Evolutionary conservation across 2,797 vertebrate genomes (phyloP).

Genomic region (Taenioides sp.): DNA sequence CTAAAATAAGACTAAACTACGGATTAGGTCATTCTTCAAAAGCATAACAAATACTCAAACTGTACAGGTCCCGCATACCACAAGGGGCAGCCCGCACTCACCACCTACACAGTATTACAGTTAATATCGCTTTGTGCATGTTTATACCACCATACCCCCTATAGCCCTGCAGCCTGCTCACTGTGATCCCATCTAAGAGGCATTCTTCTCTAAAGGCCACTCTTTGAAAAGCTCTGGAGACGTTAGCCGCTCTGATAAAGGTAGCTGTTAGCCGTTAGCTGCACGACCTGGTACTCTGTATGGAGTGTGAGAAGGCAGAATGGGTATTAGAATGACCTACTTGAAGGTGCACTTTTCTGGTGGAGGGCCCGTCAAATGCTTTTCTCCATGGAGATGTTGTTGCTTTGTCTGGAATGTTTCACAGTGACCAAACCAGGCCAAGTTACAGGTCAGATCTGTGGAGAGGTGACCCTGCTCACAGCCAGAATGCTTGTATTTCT

Average conservation of each 20-base stretch:
- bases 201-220: constrained; percentile 46
- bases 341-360: constrained; percentile 24
- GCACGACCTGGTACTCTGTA: constrained; percentile 10
- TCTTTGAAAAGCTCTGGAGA: constrained; percentile 50
- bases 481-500: too few species aligned
- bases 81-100: not conserved
- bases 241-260: constrained; percentile 55
- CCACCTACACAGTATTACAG: not conserved
- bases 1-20: not conserved
- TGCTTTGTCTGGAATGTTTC: too few species aligned
- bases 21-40: not conserved
- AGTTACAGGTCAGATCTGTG: too few species aligned
- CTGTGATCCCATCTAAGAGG: constrained; percentile 47
- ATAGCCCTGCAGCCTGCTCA: constrained; percentile 32
- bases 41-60: not conserved
- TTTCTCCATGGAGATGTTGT: too few species aligned
- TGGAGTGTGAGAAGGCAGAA: constrained; percentile 30
- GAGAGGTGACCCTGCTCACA: too few species aligned
- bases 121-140: not conserved
- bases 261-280: constrained; percentile 37
- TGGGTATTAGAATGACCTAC: constrained; percentile 56
- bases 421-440: too few species aligned
- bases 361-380: too few species aligned
- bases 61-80: too few species aligned
- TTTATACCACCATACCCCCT: constrained; percentile 9